Evolutionary conservation across 1,140 invertebrate genomes (phyloP).

Genomic region (Zaprionus tsacasi): DNA sequence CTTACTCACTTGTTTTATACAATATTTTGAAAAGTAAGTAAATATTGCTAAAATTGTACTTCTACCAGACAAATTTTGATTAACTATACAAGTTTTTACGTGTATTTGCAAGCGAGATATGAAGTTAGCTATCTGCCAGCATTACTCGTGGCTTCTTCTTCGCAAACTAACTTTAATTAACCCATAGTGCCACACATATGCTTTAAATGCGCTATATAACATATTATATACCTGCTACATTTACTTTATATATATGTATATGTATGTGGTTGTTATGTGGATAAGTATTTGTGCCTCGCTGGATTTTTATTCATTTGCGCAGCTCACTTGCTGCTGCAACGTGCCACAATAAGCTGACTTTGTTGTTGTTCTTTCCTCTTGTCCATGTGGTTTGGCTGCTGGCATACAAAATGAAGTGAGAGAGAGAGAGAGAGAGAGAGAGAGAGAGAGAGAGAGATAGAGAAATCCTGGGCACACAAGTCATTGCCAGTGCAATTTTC

Average conservation of each 20-base stretch:
- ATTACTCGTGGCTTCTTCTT: not conserved
- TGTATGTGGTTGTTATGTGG: not conserved
- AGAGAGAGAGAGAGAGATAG: conserved; percentile 15
- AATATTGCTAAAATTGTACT: too few relatives aligned
- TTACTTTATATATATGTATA: not conserved
- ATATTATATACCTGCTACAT: not conserved
- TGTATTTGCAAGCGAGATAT: too few relatives aligned
- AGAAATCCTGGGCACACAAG: conserved; percentile 31
- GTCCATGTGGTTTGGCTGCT: conserved; percentile 31
- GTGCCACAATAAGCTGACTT: conserved; percentile 25
- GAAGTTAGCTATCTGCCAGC: too few relatives aligned
- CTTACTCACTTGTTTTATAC: too few relatives aligned
- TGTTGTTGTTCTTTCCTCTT: conserved; percentile 11
- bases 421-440: not conserved
- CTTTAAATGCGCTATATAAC: not conserved
- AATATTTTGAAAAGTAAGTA: too few relatives aligned
- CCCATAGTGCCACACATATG: not conserved
- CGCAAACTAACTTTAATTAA: not conserved
- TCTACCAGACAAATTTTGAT: too few relatives aligned
- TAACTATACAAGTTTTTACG: too few relatives aligned
- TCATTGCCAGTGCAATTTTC: conserved; percentile 48
- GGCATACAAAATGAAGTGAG: conserved; percentile 52
- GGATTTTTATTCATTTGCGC: conserved; percentile 22
- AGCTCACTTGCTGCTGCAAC: conserved; percentile 20
- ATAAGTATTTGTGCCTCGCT: not conserved